A percentile compares a stretch with the other conserved stretches of the same genome.
phyloP scores from a whole-genome alignment of 2,113 vertebrate species.

The Axis porcinus region DNA sequence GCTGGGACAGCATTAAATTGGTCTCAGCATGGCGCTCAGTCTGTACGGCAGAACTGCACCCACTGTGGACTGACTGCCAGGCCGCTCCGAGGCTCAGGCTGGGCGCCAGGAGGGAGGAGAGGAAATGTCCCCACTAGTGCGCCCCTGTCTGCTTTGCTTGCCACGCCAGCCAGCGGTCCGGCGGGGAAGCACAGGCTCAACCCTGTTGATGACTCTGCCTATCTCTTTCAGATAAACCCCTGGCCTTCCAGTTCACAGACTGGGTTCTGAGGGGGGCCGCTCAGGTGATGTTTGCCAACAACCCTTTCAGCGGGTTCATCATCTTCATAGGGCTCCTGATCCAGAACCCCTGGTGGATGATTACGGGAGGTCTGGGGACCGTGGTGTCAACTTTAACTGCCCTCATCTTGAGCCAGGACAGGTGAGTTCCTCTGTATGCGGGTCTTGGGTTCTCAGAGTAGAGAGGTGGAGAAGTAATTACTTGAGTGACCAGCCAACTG shows the following conservation, averaged over 20 bases:
- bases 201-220: not conserved
- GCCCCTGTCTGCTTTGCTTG: not conserved
- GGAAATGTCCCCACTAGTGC: fast-evolving
- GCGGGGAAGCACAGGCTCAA: too few relatives aligned
- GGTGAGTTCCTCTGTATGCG: constrained; percentile 74
- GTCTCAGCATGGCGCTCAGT: not conserved
- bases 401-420: constrained; percentile 90
- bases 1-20: not conserved
- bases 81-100: not conserved
- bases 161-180: not conserved
- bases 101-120: not conserved
- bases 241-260: constrained; percentile 89
- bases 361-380: constrained; percentile 89
- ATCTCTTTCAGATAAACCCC: constrained; percentile 85
- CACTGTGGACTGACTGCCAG: not conserved
- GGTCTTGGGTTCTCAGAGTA: not conserved
- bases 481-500: not conserved
- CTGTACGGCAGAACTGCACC: not conserved
- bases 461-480: not conserved
- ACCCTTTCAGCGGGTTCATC: constrained; percentile 92
- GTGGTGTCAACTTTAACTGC: constrained; percentile 91
- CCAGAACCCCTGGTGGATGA: constrained; percentile 95
- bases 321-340: constrained; percentile 90
- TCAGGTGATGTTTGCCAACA: constrained; percentile 98
- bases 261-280: constrained; percentile 93